phyloP scores from a whole-genome alignment of 1,140 invertebrate genomes.

The Megalopta genalis region DNA sequence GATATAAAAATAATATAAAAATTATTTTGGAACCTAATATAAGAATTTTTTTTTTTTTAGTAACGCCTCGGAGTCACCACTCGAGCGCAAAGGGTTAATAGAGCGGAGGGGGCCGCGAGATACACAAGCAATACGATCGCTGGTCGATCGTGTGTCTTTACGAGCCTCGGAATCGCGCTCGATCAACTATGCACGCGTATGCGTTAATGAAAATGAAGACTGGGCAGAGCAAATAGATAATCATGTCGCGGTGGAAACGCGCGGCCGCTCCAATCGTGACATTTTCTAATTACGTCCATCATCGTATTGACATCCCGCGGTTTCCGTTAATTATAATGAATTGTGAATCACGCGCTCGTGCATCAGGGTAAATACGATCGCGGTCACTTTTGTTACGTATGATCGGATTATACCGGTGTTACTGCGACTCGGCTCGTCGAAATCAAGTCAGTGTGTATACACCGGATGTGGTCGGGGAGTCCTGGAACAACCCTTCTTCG shows the following conservation, averaged over 20 bases:
- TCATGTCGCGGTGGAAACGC: slow-evolving; percentile 29
- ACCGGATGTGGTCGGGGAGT: neutral
- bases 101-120: neutral
- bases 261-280: neutral
- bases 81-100: too few species aligned
- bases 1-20: too few species aligned
- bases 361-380: slow-evolving; percentile 2
- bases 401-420: neutral
- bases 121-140: slow-evolving; percentile 61
- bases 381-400: slow-evolving; percentile 15
- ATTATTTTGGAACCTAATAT: too few species aligned
- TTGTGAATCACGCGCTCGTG: slow-evolving; percentile 12
- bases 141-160: slow-evolving; percentile 71
- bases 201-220: slow-evolving; percentile 57
- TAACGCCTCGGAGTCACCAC: too few species aligned
- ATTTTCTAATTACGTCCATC: slow-evolving; percentile 59
- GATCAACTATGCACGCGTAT: neutral
- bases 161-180: slow-evolving; percentile 12
- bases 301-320: slow-evolving; percentile 35
- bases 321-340: slow-evolving; percentile 53
- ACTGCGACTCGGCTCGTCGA: neutral
- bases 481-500: too few species aligned
- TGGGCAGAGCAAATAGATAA: slow-evolving; percentile 44
- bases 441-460: neutral
- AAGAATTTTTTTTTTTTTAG: too few species aligned